Percentiles rank a stretch among this genome's conserved stretches.
Evolutionary conservation across 1,140 invertebrate species (phyloP).

Genomic region (Lepidurus arcticus): DNA sequence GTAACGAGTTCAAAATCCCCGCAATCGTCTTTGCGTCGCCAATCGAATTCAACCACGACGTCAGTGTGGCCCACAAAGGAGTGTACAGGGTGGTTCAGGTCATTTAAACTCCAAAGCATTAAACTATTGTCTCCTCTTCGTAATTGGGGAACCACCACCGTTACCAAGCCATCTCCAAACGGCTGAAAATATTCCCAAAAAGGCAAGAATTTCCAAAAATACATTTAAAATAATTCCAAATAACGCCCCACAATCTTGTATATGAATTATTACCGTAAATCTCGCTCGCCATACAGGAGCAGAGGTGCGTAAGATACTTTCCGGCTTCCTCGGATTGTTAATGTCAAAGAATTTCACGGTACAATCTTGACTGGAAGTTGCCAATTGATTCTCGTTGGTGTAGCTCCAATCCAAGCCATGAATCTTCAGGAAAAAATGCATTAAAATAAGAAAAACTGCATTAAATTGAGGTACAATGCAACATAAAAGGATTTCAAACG

Average conservation of each 20-base stretch:
- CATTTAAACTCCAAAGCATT: slow-evolving; percentile 71
- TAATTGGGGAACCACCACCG: slow-evolving; percentile 77
- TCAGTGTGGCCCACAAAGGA: slow-evolving; percentile 88
- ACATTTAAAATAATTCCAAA: slow-evolving; percentile 26
- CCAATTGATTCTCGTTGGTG: slow-evolving; percentile 72
- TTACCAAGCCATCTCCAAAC: slow-evolving; percentile 85
- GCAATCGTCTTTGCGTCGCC: slow-evolving; percentile 59
- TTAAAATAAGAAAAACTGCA: slow-evolving; percentile 16
- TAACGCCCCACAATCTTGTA: slow-evolving; percentile 23
- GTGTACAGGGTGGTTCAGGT: slow-evolving; percentile 64
- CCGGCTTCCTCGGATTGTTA: slow-evolving; percentile 69
- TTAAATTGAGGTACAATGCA: neutral
- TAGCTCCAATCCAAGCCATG: slow-evolving; percentile 92
- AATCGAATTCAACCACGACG: slow-evolving; percentile 90
- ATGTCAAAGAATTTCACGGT: slow-evolving; percentile 93
- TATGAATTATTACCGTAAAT: slow-evolving; percentile 60
- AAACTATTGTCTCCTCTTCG: slow-evolving; percentile 72
- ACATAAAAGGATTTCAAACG: neutral
- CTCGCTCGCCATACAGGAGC: slow-evolving; percentile 90
- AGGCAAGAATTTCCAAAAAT: slow-evolving; percentile 24
- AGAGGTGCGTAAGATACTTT: slow-evolving; percentile 72
- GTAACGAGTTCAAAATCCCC: slow-evolving; percentile 81
- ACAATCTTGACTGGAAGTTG: slow-evolving; percentile 89
- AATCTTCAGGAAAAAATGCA: slow-evolving; percentile 53
- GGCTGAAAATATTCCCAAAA: slow-evolving; percentile 53